Percentiles rank a stretch among this genome's conserved stretches.
Conservation (phyloP, 2,797 vertebrate genomes). For the Muraenolepis orangiensis region DNA sequence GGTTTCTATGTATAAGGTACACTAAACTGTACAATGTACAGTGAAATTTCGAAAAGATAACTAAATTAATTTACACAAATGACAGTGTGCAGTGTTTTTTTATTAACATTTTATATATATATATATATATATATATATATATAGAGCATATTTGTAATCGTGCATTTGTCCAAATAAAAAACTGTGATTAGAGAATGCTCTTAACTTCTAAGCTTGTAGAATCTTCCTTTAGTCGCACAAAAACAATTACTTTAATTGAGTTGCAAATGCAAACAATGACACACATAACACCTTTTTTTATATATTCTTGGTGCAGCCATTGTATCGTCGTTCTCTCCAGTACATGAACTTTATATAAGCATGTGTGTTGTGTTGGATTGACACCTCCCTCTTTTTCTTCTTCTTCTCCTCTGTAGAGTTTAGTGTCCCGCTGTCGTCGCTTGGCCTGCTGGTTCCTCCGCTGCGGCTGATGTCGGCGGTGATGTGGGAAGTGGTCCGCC, state of each 20-base stretch:
- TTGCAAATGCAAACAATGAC: background rate
- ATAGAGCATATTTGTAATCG: no score
- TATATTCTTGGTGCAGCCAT: background rate
- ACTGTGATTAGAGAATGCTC: no score
- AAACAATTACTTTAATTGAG: background rate
- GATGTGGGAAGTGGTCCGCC: slow-evolving; percentile 78
- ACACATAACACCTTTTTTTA: background rate
- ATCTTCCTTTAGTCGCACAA: background rate
- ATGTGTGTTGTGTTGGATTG: slow-evolving; percentile 1
- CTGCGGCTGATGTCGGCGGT: slow-evolving; percentile 79
- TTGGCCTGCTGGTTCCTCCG: slow-evolving; percentile 74
- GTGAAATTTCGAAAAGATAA: no score
- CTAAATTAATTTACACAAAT: no score
- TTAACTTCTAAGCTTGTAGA: no score
- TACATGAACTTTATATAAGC: background rate
- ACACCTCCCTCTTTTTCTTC: slow-evolving; percentile 3
- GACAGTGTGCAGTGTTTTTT: no score
- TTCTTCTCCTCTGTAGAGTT: slow-evolving; percentile 50
- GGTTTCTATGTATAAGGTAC: no score
- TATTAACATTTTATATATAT: no score
- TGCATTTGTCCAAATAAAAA: no score
- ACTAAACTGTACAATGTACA: no score
- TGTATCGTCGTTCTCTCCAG: background rate
- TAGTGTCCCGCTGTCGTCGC: slow-evolving; percentile 68
- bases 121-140: no score